phyloP scores from a whole-genome alignment of 2,888 invertebrate species.

The Aspidapion aeneum region DNA sequence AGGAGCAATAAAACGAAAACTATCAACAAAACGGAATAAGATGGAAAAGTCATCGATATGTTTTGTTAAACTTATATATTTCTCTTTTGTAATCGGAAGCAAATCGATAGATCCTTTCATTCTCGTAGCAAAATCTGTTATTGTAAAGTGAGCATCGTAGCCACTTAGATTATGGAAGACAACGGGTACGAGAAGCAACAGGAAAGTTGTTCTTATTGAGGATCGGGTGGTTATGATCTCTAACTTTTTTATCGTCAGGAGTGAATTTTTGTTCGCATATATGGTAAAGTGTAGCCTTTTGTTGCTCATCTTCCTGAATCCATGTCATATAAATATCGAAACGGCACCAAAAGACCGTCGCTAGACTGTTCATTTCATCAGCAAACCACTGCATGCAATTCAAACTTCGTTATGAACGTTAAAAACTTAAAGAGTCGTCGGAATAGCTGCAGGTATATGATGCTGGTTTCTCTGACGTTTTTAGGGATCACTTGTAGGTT shows the following conservation, averaged over 20 bases:
- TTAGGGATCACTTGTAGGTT: not conserved
- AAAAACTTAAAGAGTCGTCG: not conserved
- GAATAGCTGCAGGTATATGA: not conserved
- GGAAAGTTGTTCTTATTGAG: not conserved
- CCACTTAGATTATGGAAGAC: slow-evolving; percentile 4
- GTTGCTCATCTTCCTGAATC: too few relatives aligned
- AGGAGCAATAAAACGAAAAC: slow-evolving; percentile 3
- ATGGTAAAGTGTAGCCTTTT: too few relatives aligned
- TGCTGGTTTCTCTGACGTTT: not conserved
- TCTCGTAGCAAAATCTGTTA: slow-evolving; percentile 1
- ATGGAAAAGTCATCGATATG: not conserved
- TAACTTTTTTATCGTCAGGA: not conserved
- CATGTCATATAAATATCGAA: not conserved
- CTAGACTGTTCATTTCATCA: not conserved
- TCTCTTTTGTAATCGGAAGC: slow-evolving; percentile 10
- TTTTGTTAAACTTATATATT: slow-evolving; percentile 11
- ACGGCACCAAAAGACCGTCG: not conserved
- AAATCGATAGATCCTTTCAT: not conserved
- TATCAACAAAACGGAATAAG: slow-evolving; percentile 5
- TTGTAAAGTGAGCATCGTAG: slow-evolving; percentile 3
- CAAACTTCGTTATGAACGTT: not conserved
- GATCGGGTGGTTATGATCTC: not conserved
- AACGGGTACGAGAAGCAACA: not conserved
- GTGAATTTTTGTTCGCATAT: too few relatives aligned
- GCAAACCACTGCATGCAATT: not conserved